Evolutionary conservation across 2,888 invertebrate genomes (phyloP), one percentile per base, ranked within the genome.

Genomic region (Ditula angustiorana): DNA sequence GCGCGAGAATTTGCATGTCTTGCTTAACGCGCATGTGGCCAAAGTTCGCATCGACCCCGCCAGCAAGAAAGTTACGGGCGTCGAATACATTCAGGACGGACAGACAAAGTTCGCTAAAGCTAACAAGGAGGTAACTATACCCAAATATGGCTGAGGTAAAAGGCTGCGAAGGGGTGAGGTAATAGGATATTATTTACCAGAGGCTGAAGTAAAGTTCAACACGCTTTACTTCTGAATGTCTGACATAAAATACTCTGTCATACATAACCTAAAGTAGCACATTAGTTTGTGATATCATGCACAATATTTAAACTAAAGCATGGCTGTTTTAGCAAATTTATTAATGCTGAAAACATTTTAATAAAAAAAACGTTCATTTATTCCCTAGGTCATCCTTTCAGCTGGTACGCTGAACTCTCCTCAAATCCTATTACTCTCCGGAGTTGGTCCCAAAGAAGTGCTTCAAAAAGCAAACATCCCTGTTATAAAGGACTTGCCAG

Each of bases 331-430:
- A n/a, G n/a, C n/a, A n/a, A n/a, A n/a, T n/a, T n/a, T n/a, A n/a
- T n/a, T n/a, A n/a, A n/a, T n/a, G n/a, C n/a, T n/a, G n/a, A n/a
- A n/a, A n/a, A n/a, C n/a, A n/a, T n/a, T n/a, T n/a, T n/a, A n/a
- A n/a, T n/a, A n/a, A n/a, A n/a, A n/a, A n/a, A n/a, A n/a, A n/a
- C n/a, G n/a, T n/a, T n/a, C 11, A 35, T 28, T 11, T 8, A 16
- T 13, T 52, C 5, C 1, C 76, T 73, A 94, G 92, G 92, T 93
- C 0, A 88, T 96, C 37, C 76, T 95, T 13, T 94, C 94, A 2
- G 95, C 92, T 2, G 96, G 96, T 0, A 93, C 95, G 0, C 79
- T 96, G 8, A 95, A 95, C 81, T 94, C 95, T 0, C 95, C 96
- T 0, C 95, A 96, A 83, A 84, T 96, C 10, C 88, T 96, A 2